Evolutionary conservation across 2,888 invertebrate species (phyloP), one percentile per base, ranked within the genome.

Genomic region (Bombylius discolor): DNA sequence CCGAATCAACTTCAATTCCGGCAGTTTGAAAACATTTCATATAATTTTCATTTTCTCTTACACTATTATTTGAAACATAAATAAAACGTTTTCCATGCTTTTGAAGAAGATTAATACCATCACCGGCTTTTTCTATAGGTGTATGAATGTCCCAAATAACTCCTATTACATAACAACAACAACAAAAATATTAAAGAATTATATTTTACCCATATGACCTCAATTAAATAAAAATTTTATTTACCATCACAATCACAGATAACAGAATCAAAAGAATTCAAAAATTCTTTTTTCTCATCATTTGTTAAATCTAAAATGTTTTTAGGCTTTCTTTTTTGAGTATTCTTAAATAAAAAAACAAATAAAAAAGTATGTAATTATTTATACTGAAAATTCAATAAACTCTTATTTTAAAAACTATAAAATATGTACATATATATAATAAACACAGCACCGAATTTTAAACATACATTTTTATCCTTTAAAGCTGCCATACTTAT

Each of bases 191-290:
- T 39, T 11, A 39, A 42, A 42, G 5, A 11, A 42, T 1, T 23
- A 23, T 23, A 23, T 23, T 23, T 23, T 23, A 3, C 23, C 23
- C n/a, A n/a, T 23, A 23, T 23, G 23, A 23, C 23, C 23, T 23
- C 1, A 23, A 3, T 23, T 23, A 23, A 42, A 42, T 11, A 11
- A 11, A 8, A 11, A 5, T 4, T 11, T 11, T 11, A 42, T 11
- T 11, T 42, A 78, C 80, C 82, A 69, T 82, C 82, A 64, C 81
- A 80, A 64, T 82, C 82, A 31, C 79, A 78, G 56, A 81, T 68
- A 48, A 81, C 76, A 52, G 71, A 73, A 63, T 82, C 81, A 60
- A 81, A 77, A 9, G 77, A 76, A 42, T 75, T 66, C 3, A 81
- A 39, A 59, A 77, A 76, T 50, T 62, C 56, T 7, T 59, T 60